These are phyloP conservation scores for Ptychochromis oligacanthus DNA, from an alignment of 2,113 vertebrate genomes.

Conservation along the genomic window DNA sequence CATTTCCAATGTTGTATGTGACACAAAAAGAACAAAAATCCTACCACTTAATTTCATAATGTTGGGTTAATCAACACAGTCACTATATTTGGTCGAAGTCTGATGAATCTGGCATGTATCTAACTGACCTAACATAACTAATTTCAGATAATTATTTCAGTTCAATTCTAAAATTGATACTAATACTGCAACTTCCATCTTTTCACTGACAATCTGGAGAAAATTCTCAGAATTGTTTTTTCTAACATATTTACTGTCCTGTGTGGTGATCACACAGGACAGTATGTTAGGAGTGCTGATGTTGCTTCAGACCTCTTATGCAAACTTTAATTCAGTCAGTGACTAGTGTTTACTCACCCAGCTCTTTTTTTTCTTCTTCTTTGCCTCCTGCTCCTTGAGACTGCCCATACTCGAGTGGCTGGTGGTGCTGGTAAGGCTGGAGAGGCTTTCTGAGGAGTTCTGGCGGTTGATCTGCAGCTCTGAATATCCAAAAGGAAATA, in stretches of 20 bases:
- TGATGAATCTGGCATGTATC: neutral
- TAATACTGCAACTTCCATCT: rapidly evolving
- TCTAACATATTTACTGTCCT: neutral
- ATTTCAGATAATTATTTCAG: neutral
- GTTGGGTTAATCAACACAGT: neutral
- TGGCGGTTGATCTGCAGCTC: conserved; percentile 93
- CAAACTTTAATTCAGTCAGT: neutral
- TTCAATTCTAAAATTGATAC: neutral
- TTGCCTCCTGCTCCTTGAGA: conserved; percentile 92
- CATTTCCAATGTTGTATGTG: neutral
- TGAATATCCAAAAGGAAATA: conserved; percentile 47
- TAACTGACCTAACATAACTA: neutral
- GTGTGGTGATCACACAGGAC: rapidly evolving
- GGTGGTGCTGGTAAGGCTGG: conserved; percentile 92
- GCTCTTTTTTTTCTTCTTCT: conserved; percentile 99
- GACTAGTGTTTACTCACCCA: conserved; percentile 83
- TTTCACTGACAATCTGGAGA: rapidly evolving
- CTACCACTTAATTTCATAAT: too few species aligned
- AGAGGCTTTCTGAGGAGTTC: conserved; percentile 97
- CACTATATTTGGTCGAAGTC: neutral
- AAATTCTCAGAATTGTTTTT: neutral
- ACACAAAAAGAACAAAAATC: neutral
- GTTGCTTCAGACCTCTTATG: neutral
- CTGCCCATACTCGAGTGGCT: conserved; percentile 94
- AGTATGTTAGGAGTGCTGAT: neutral